These are phyloP conservation scores for Euborellia annulipes DNA, from an alignment of 1,140 invertebrate species.

Conservation along the genomic window DNA sequence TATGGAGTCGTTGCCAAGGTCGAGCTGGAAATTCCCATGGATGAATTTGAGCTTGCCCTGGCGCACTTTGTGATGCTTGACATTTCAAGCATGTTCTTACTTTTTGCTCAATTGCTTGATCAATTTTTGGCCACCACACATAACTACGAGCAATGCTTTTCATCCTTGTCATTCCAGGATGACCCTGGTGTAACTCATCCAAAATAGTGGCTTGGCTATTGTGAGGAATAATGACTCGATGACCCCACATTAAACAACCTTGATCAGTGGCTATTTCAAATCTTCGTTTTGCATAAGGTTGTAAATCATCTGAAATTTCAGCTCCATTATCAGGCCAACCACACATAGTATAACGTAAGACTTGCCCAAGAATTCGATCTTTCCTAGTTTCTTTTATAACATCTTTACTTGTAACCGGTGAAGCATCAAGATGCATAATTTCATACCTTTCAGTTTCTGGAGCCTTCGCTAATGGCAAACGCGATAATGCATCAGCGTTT, in stretches of 20 bases:
- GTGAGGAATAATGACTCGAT: slow-evolving; percentile 19
- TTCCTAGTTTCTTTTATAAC: slow-evolving; percentile 4
- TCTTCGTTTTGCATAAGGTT: not conserved
- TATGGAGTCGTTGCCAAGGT: slow-evolving; percentile 19
- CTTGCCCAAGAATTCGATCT: slow-evolving; percentile 1
- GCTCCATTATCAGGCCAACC: slow-evolving; percentile 6
- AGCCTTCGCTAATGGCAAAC: slow-evolving; percentile 11
- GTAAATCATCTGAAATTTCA: not conserved
- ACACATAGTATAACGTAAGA: slow-evolving; percentile 1
- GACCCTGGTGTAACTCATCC: slow-evolving; percentile 21
- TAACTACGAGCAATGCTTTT: slow-evolving; percentile 24
- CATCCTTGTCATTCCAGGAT: slow-evolving; percentile 23
- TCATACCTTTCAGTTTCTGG: slow-evolving; percentile 2
- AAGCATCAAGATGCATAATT: slow-evolving; percentile 8
- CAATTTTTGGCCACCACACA: slow-evolving; percentile 26
- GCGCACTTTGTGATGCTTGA: slow-evolving; percentile 5
- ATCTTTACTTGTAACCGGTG: slow-evolving; percentile 5
- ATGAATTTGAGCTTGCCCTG: not conserved
- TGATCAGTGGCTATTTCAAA: not conserved
- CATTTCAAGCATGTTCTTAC: slow-evolving; percentile 10
- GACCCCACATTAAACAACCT: slow-evolving; percentile 7
- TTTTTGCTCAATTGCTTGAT: slow-evolving; percentile 20
- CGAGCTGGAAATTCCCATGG: slow-evolving; percentile 1
- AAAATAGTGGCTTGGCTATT: slow-evolving; percentile 15
- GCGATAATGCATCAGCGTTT: slow-evolving; percentile 17